Base-by-base conservation (phyloP, 1,140 invertebrate genomes). In the Ruditapes philippinarum region DNA sequence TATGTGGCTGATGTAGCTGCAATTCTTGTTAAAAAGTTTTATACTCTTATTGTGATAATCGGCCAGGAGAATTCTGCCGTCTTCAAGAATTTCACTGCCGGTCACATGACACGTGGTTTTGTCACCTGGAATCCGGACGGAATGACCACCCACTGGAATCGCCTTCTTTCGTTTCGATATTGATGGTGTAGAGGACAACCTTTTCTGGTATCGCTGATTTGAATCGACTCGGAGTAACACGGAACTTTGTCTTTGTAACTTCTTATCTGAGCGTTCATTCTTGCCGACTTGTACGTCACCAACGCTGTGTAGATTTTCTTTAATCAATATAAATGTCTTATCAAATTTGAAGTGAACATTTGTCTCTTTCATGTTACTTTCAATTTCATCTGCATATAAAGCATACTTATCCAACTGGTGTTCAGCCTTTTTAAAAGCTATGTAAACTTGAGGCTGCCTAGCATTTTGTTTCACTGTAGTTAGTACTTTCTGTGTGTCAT, bases 41-140 rank as follows among this genome's bases (percentile, higher is more conserved):
- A 83, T 31, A 40, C 81, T 65, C 28, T 51, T 68, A 25, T 83
- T 83, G 60, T 83, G 65, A n/a, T 83, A 31, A 45, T 83, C 81
- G 17, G 81, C 81, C 19, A 83, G 33, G 14, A 83, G 5, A n/a
- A 83, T 33, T 36, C 65, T 0, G n/a, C 81, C 81, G 36, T 73
- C 65, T 31, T 70, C 33, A 0, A 83, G 31, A 31, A 83, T 33
- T 45, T 62, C 81, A 70, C 38, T 45, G 7, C 81, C 81, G n/a
- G 81, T 83, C 4, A 83, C 42, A 25, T 70, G 22, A 31, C 81
- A 83, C 40, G 81, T 83, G 33, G 81, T 83, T 38, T 51, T 83
- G 40, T 83, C 81, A 11, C 54, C 45, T 31, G 36, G 42, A 19
- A 83, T 83, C 38, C 81, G 81, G 0, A 65, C 81, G 4, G 81